These are phyloP conservation scores for Eupsilia transversa DNA, from an alignment of 2,888 invertebrate genomes.

Conservation along the genomic window DNA sequence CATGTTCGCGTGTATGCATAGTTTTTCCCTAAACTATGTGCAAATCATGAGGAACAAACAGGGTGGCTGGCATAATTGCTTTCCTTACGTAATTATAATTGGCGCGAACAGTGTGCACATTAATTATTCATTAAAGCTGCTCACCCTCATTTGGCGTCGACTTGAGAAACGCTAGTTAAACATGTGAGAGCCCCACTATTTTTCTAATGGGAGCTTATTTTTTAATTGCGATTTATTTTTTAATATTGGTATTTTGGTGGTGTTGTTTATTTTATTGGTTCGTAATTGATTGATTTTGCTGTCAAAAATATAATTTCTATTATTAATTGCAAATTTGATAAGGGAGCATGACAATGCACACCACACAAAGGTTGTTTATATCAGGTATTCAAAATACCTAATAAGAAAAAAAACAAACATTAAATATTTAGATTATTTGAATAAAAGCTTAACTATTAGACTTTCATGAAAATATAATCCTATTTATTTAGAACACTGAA, in stretches of 20 bases:
- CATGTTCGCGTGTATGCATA: slow-evolving; percentile 62
- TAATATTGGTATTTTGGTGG: slow-evolving; percentile 20
- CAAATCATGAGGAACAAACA: slow-evolving; percentile 66
- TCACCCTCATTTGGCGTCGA: slow-evolving; percentile 84
- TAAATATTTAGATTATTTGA: background rate
- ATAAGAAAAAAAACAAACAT: background rate
- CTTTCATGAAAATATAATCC: background rate
- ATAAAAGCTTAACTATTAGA: background rate
- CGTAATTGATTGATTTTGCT: background rate
- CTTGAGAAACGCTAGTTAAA: slow-evolving; percentile 87
- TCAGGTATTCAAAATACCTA: background rate
- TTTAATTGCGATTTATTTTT: slow-evolving; percentile 73
- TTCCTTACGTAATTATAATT: slow-evolving; percentile 89
- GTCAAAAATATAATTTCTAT: background rate
- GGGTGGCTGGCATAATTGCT: slow-evolving; percentile 78
- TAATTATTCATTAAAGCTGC: slow-evolving; percentile 88
- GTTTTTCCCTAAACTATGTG: slow-evolving; percentile 68
- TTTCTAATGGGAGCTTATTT: slow-evolving; percentile 79
- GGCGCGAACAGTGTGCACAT: slow-evolving; percentile 86
- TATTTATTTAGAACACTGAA: background rate
- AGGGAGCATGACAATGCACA: background rate
- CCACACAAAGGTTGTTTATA: background rate
- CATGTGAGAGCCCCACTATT: slow-evolving; percentile 80
- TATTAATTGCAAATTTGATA: background rate
- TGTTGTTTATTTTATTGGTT: background rate